Percentiles rank a stretch among this genome's conserved stretches.
Evolutionary conservation across 2,888 invertebrate species (phyloP).

Genomic region (Apotomis turbidana): DNA sequence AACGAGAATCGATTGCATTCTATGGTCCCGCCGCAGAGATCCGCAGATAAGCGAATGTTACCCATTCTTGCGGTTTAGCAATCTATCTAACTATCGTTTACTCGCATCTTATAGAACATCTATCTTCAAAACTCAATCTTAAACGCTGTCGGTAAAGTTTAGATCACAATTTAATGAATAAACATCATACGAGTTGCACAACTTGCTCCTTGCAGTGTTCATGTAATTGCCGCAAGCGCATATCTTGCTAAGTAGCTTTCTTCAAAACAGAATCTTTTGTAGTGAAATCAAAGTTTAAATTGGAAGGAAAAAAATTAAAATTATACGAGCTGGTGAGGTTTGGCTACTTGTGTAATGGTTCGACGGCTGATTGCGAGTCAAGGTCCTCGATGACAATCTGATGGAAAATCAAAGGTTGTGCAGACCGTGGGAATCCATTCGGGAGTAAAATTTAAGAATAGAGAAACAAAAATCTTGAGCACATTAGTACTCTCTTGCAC

Average conservation of each 20-base stretch:
- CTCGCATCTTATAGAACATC: constrained; percentile 3
- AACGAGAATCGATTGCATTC: constrained; percentile 26
- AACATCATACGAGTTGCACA: constrained; percentile 6
- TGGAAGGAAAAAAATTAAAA: background rate
- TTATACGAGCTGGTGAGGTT: constrained; percentile 7
- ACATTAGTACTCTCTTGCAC: too few relatives aligned
- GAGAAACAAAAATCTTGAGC: too few relatives aligned
- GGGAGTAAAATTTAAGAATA: background rate
- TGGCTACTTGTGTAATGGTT: constrained; percentile 61
- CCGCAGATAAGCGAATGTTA: constrained; percentile 37
- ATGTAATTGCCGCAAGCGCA: constrained; percentile 14
- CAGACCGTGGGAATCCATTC: constrained; percentile 33
- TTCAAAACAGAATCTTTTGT: constrained; percentile 4
- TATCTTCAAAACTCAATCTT: constrained; percentile 18
- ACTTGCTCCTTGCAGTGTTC: constrained; percentile 5
- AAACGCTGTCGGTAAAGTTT: background rate
- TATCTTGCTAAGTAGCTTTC: background rate
- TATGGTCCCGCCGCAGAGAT: constrained; percentile 26
- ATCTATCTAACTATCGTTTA: constrained; percentile 16
- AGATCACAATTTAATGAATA: background rate
- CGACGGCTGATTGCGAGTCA: constrained; percentile 55
- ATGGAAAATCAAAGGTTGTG: constrained; percentile 40
- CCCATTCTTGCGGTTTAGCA: constrained; percentile 38
- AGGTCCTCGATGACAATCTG: constrained; percentile 63
- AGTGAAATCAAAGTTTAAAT: constrained; percentile 3